Evolutionary conservation across 2,888 invertebrate genomes (phyloP), one percentile per base, ranked within the genome.

Genomic region (Carterocephalus palaemon): DNA sequence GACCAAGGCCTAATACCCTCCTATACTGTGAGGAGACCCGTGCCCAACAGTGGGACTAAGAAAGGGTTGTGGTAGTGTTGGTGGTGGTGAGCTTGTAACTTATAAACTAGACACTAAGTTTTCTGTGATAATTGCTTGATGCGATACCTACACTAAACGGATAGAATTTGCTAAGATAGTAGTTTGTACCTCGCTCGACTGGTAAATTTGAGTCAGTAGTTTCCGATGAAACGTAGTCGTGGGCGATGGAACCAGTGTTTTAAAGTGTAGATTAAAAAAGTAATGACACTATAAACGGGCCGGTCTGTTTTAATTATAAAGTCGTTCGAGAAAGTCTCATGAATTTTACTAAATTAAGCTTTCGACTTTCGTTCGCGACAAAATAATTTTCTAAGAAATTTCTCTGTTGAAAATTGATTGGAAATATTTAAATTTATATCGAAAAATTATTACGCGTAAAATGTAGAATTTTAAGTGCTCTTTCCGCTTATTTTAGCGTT

Each of bases 301-400:
- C 16, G 16, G 31, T 16, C 29, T 22, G 29, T 10, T 31, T 31
- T 40, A 31, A 40, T 31, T 40, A 31, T 23, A 31, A 31, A 31
- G 16, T 23, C 22, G 23, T 40, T 40, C 2, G 22, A 31, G 31
- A 31, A 40, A 40, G 9, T 16, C 31, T 31, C 20, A 40, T 40
- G 23, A 40, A 40, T 31, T 38, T 40, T 40, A 23, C 23, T 9
- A 36, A 31, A 23, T 40, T 10, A 31, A 40, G 31, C 39, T 33
- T 22, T 9, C 6, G 22, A 13, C 3, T 23, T n/a, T 32, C 6
- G 31, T 9, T 16, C 22, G 29, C 13, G 23, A 31, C 23, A 12
- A 31, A 38, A 41, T 33, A 23, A n/a, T n/a, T 41, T 28, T 8
- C 17, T 33, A 32, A 12, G 13, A 33, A 26, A 19, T 41, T 24